Evolutionary conservation across 2,113 vertebrate genomes (phyloP), one percentile per base, ranked within the genome.

Genomic region (Anas platyrhynchos): DNA sequence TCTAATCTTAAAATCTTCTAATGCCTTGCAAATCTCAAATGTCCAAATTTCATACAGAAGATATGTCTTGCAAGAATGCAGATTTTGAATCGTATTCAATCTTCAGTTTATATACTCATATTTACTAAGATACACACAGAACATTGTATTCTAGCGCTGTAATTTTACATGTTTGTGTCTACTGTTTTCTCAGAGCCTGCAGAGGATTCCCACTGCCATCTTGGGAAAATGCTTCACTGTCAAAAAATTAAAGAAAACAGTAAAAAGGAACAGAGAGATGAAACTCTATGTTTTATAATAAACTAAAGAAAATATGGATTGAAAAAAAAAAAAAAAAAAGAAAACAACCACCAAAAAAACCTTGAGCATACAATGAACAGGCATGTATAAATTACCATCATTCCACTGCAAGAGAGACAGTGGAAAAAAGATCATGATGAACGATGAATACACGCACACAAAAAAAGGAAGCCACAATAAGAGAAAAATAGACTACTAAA

Each of bases 21-120:
- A 95, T 96, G 95, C 91, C 86, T 96, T 92, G 44, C 66, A 96
- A 95, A 96, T 94, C 88, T 96, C 89, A 92, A 96, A 96, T 92
- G 89, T 96, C 91, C 96, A 75, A 73, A 79, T 81, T 93, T 78
- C 56, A 88, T 86, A 34, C 61, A 93, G 89, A 91, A 95, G 59
- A 74, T 86, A 83, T 25, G 65, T 79, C 36, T 63, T 59, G 29
- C 44, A 78, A 91, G 58, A 87, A 91, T 46, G 36, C 34, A 75
- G 54, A 74, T 62, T 95, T 74, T 36, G 77, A 80, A 72, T 59
- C 17, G 12, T 27, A 41, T 62, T 91, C 13, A 67, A 59, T 61
- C 38, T 83, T 67, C 31, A 48, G 22, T 73, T 92, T 86, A 61
- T 34, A 88, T 32, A 74, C 31, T 82, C 2, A 5, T 31, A 83